These are phyloP conservation scores for Trichogramma pretiosum DNA, from an alignment of 1,140 invertebrate species.

Conservation along the genomic window DNA sequence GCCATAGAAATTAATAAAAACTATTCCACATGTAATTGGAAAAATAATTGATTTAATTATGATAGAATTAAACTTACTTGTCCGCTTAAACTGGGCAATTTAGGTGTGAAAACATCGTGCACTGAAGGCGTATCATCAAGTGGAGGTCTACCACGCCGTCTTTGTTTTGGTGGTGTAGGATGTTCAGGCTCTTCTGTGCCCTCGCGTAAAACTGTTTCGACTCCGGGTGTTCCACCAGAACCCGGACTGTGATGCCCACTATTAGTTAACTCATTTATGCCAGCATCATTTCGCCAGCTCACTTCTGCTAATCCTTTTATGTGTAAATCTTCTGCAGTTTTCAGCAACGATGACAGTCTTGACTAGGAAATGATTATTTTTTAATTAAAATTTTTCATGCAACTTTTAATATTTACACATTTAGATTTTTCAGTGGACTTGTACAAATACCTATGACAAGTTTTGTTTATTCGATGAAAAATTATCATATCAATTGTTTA, in stretches of 20 bases:
- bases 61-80: too few species aligned
- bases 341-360: conserved; percentile 68
- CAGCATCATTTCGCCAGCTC: conserved; percentile 60
- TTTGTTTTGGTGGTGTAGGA: conserved; percentile 31
- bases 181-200: conserved; percentile 29
- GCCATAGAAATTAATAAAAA: too few species aligned
- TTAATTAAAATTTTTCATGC: too few species aligned
- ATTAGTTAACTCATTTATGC: conserved; percentile 33
- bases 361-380: conserved; percentile 34
- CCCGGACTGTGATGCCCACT: conserved; percentile 21
- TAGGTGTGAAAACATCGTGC: conserved; percentile 46
- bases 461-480: too few species aligned
- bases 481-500: too few species aligned
- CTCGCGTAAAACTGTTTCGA: conserved; percentile 43
- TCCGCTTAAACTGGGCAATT: conserved; percentile 47
- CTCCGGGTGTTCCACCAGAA: conserved; percentile 19
- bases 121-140: conserved; percentile 54
- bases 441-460: too few species aligned
- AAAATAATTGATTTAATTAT: not conserved
- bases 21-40: conserved; percentile 3
- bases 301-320: conserved; percentile 87
- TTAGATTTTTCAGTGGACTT: too few species aligned
- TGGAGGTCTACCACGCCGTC: conserved; percentile 52
- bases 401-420: too few species aligned
- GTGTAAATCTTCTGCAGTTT: conserved; percentile 83